Conservation (phyloP, 1,140 invertebrate genomes). For the Lerema accius region DNA sequence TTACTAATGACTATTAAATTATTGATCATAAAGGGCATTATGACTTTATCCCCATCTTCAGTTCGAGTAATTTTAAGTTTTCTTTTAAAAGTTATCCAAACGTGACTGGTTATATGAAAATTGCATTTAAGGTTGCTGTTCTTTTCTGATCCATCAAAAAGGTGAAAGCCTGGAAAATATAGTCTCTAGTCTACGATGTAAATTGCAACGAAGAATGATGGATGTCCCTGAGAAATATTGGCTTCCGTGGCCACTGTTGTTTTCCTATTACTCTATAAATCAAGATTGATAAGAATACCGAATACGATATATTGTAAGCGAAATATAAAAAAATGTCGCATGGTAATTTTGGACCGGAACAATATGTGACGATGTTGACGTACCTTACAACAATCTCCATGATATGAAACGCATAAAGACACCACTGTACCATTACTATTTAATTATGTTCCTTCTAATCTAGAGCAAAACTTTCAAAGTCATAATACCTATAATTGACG, state of each 20-base stretch:
- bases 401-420: too few species aligned
- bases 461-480: too few species aligned
- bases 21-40: too few species aligned
- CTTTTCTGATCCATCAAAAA: slow-evolving; percentile 20
- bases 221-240: slow-evolving; percentile 30
- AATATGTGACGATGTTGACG: slow-evolving; percentile 16
- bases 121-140: not conserved
- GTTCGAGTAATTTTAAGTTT: too few species aligned
- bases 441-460: too few species aligned
- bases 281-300: slow-evolving; percentile 28
- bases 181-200: slow-evolving; percentile 23
- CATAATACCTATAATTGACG: too few species aligned
- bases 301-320: slow-evolving; percentile 14
- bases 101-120: not conserved
- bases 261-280: slow-evolving; percentile 32
- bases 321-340: slow-evolving; percentile 1
- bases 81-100: not conserved
- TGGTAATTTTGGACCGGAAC: not conserved
- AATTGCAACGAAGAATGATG: slow-evolving; percentile 29
- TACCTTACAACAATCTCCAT: too few species aligned
- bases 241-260: slow-evolving; percentile 22
- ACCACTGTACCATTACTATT: too few species aligned
- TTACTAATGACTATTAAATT: too few species aligned
- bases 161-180: slow-evolving; percentile 25
- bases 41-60: too few species aligned